Conservation (phyloP, 2,797 vertebrate species). For the Coluber constrictor region DNA sequence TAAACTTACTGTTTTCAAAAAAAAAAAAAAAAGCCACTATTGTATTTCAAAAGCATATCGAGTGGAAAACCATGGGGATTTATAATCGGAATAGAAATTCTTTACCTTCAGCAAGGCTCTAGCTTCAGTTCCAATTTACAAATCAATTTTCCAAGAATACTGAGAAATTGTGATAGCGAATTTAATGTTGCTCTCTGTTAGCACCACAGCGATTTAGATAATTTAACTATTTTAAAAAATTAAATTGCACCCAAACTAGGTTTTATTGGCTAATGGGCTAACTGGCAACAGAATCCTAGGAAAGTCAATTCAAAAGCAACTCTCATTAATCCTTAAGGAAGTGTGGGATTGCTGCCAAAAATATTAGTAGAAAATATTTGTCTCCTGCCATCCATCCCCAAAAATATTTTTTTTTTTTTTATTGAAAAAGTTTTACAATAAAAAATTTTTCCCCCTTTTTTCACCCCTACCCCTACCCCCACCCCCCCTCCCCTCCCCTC, state of each 20-base stretch:
- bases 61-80: not conserved
- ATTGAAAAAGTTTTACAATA: too few relatives aligned
- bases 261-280: not conserved
- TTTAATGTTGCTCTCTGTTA: not conserved
- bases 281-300: not conserved
- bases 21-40: not conserved
- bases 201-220: constrained; percentile 4
- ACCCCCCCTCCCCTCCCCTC: too few relatives aligned
- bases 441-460: too few relatives aligned
- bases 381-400: not conserved
- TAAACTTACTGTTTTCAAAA: not conserved
- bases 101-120: constrained; percentile 14
- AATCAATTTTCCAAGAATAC: not conserved
- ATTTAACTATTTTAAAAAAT: not conserved
- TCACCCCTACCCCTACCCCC: too few relatives aligned
- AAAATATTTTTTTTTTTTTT: too few relatives aligned
- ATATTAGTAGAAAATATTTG: not conserved
- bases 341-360: not conserved
- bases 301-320: not conserved
- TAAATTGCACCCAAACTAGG: not conserved
- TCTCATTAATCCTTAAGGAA: not conserved
- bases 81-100: not conserved
- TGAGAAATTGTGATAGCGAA: constrained; percentile 11
- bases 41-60: not conserved
- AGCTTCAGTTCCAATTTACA: constrained; percentile 5